Conservation (phyloP, 2,113 vertebrate genomes). For the Agapornis roseicollis region DNA sequence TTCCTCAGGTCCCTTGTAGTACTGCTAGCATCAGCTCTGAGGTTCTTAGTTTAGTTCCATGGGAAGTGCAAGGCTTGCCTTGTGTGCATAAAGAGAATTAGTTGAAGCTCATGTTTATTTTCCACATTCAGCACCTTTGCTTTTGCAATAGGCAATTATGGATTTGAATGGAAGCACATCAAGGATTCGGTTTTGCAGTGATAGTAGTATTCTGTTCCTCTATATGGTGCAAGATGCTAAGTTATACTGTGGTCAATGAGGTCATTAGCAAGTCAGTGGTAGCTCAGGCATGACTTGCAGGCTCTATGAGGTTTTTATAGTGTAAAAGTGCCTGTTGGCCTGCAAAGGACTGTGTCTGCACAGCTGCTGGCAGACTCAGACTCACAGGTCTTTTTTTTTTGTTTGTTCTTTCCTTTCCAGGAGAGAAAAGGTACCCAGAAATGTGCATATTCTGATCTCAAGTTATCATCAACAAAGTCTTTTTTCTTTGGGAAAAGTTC, state of each 20-base stretch:
- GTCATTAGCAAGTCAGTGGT: neutral
- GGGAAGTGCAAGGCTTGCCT: neutral
- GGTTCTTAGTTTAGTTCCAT: constrained; percentile 27
- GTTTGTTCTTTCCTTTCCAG: neutral
- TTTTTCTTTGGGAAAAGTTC: neutral
- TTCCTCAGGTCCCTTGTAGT: neutral
- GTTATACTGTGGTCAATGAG: neutral
- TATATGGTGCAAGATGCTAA: neutral
- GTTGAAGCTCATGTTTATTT: constrained; percentile 13
- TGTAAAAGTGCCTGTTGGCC: fast-evolving
- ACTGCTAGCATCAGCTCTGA: constrained; percentile 28
- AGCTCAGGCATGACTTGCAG: neutral
- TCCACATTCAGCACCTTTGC: neutral
- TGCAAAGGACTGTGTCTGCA: neutral
- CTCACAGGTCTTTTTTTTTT: neutral
- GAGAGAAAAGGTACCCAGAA: neutral
- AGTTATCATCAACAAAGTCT: neutral
- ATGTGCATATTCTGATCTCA: neutral
- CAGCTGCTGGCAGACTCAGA: neutral
- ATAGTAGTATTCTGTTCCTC: neutral
- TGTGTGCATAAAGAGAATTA: constrained; percentile 11
- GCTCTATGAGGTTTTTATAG: neutral
- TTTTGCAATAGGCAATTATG: neutral
- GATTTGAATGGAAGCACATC: neutral
- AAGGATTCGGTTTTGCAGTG: neutral